Evolutionary conservation across 2,113 vertebrate genomes (phyloP).

Genomic region (Daboia siamensis): DNA sequence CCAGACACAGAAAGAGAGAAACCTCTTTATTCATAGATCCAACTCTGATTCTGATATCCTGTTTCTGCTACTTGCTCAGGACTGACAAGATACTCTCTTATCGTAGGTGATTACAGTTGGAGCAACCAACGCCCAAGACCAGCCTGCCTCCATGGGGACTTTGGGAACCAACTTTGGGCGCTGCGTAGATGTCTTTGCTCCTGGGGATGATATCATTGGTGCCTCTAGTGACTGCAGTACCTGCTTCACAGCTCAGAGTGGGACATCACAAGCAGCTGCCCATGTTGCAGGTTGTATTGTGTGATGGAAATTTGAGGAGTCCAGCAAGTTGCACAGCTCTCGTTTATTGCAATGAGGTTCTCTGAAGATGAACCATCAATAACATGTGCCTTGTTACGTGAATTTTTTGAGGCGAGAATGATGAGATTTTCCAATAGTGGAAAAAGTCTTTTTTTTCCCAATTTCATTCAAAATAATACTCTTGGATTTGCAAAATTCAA

Average conservation of each 20-base stretch:
- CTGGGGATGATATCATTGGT: conserved; percentile 84
- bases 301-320: neutral
- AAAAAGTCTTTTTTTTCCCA: neutral
- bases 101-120: conserved; percentile 86
- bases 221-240: conserved; percentile 88
- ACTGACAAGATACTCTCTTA: neutral
- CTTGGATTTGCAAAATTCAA: neutral
- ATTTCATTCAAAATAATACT: neutral
- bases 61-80: neutral
- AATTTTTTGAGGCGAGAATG: neutral
- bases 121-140: conserved; percentile 79
- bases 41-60: too few relatives aligned
- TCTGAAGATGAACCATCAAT: neutral
- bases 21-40: neutral
- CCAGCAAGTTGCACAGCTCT: neutral
- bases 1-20: neutral
- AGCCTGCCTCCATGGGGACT: conserved; percentile 73
- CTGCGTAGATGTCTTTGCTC: conserved; percentile 88
- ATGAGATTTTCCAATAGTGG: neutral
- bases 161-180: conserved; percentile 84
- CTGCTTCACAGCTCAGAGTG: conserved; percentile 82
- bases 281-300: conserved; percentile 76
- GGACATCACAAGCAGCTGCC: conserved; percentile 85
- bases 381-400: neutral
- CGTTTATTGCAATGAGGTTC: neutral